Percentiles rank a stretch among this genome's conserved stretches.
These are phyloP conservation scores for Ormia ochracea DNA, from an alignment of 2,888 invertebrate genomes.

Conservation along the genomic window DNA sequence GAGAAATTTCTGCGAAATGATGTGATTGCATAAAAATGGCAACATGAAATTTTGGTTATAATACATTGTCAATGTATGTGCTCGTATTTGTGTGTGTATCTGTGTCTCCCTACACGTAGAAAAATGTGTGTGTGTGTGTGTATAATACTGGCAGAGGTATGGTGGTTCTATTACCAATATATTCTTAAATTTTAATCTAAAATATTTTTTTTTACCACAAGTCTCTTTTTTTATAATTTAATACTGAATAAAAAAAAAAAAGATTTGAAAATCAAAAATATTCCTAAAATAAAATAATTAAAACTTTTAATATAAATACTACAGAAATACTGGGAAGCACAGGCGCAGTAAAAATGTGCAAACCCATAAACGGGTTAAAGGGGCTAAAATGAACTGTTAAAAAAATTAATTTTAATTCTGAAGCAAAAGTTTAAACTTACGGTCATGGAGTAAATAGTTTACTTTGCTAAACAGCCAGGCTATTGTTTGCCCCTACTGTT, in stretches of 20 bases:
- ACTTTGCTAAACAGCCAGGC: no score
- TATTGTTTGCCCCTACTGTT: no score
- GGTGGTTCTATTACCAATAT: neutral
- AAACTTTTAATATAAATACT: constrained; percentile 22
- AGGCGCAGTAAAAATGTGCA: constrained; percentile 43
- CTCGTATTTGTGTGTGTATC: neutral
- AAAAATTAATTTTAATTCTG: no score
- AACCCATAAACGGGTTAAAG: constrained; percentile 23
- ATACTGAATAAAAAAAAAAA: neutral
- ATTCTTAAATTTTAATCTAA: neutral
- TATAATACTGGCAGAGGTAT: neutral
- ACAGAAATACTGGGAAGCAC: constrained; percentile 48
- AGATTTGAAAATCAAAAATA: neutral
- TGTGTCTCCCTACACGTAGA: neutral
- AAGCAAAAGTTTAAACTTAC: no score
- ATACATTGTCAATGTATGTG: neutral
- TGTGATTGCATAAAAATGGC: constrained; percentile 50
- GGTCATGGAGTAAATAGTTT: no score
- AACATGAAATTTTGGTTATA: constrained; percentile 43
- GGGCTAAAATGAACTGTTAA: neutral
- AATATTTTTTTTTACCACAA: neutral
- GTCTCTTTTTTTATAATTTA: no score
- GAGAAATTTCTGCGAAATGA: neutral
- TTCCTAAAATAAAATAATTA: neutral
- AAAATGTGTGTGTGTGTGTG: neutral